These are phyloP conservation scores for Pseudococcus longispinus DNA, from an alignment of 2,888 invertebrate genomes.

Conservation along the genomic window DNA sequence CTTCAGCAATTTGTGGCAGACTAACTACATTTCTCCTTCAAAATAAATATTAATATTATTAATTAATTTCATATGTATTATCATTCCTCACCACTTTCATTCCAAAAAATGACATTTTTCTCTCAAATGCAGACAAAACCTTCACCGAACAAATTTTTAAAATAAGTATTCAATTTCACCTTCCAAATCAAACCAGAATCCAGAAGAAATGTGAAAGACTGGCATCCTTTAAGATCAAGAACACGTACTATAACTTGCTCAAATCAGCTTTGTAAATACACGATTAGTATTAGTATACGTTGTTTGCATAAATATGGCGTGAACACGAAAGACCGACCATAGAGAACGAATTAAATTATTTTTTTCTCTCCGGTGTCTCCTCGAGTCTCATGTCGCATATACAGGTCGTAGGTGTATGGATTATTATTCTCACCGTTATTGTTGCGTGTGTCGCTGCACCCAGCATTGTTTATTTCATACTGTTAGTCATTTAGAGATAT, in stretches of 20 bases:
- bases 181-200: no score
- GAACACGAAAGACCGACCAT: neutral
- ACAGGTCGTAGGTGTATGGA: constrained; percentile 23
- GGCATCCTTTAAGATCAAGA: neutral
- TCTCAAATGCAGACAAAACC: no score
- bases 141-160: no score
- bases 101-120: no score
- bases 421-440: constrained; percentile 38
- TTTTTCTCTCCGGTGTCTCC: neutral
- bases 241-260: neutral
- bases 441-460: constrained; percentile 24
- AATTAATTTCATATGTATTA: no score
- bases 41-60: no score
- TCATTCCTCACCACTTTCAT: no score
- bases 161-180: no score
- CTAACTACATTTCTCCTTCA: no score
- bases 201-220: neutral
- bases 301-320: constrained; percentile 30
- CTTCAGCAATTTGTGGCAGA: no score
- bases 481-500: constrained; percentile 23
- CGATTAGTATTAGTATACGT: constrained; percentile 17
- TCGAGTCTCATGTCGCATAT: neutral
- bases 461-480: constrained; percentile 40
- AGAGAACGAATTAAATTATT: constrained; percentile 25
- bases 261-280: neutral